phyloP scores from a whole-genome alignment of 2,888 invertebrate species.

The Gryllus longicercus region DNA sequence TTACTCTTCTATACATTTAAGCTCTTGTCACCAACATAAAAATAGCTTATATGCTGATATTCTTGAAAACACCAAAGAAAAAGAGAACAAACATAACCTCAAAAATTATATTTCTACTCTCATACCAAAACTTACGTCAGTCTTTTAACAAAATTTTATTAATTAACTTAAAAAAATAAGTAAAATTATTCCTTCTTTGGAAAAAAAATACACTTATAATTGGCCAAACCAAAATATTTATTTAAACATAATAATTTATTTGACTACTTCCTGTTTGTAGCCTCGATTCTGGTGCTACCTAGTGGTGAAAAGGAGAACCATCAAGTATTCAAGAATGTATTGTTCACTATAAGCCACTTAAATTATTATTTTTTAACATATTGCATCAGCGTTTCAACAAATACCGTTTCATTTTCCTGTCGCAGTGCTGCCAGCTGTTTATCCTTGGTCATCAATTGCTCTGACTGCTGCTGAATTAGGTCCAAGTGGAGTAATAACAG shows the following conservation, averaged over 20 bases:
- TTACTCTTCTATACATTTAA: too few relatives aligned
- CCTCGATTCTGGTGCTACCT: conserved; percentile 3
- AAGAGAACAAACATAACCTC: too few relatives aligned
- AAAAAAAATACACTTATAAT: neutral
- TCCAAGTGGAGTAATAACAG: conserved; percentile 79
- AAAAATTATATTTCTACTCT: too few relatives aligned
- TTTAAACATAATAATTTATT: neutral
- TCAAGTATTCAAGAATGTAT: neutral
- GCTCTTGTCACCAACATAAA: too few relatives aligned
- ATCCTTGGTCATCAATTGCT: conserved; percentile 75
- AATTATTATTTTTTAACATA: neutral
- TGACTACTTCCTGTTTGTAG: neutral
- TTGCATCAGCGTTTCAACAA: conserved; percentile 39
- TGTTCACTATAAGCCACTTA: neutral
- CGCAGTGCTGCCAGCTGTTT: conserved; percentile 67
- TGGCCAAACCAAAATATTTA: neutral
- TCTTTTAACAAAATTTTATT: too few relatives aligned
- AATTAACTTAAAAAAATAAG: neutral
- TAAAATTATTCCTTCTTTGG: neutral
- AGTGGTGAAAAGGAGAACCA: conserved; percentile 22
- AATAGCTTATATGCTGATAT: too few relatives aligned
- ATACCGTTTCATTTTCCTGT: conserved; percentile 76
- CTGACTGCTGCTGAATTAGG: conserved; percentile 85
- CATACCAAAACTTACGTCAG: too few relatives aligned
- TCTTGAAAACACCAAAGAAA: too few relatives aligned